Percentiles rank a stretch among this genome's conserved stretches.
These are phyloP conservation scores for Colaptes auratus DNA, from an alignment of 2,113 vertebrate genomes.

Conservation along the genomic window DNA sequence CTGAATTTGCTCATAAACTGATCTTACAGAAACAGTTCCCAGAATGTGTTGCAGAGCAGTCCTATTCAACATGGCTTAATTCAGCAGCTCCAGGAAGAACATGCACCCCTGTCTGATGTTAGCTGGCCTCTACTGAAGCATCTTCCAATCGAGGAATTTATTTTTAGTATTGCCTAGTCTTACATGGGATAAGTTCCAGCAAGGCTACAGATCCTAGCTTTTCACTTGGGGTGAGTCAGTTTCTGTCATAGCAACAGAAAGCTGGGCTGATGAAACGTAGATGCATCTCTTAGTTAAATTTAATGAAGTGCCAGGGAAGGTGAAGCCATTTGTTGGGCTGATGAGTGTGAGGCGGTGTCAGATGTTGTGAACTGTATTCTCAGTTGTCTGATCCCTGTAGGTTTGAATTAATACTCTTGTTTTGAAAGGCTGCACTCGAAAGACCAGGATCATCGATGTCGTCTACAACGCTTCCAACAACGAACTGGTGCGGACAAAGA, in stretches of 20 bases:
- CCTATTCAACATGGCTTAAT: fast-evolving
- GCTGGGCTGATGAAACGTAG: not conserved
- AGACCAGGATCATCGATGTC: conserved; percentile 97
- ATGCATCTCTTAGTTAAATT: not conserved
- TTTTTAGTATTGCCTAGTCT: not conserved
- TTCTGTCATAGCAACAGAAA: not conserved
- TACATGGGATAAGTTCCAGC: not conserved
- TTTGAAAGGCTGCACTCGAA: conserved; percentile 92
- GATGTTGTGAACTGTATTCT: not conserved
- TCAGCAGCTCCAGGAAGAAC: not conserved
- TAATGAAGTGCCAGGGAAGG: not conserved
- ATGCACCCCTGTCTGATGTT: fast-evolving
- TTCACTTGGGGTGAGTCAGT: not conserved
- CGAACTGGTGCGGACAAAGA: conserved; percentile 97
- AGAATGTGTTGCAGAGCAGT: not conserved
- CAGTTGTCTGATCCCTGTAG: not conserved
- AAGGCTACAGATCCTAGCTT: not conserved
- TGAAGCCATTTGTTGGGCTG: not conserved
- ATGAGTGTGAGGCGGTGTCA: not conserved
- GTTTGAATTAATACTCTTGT: conserved; percentile 5
- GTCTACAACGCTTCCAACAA: conserved; percentile 99
- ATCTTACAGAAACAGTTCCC: fast-evolving
- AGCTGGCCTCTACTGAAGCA: not conserved
- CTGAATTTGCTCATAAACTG: not conserved
- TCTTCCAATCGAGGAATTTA: not conserved